Base-by-base conservation (phyloP, 2,888 invertebrate genomes). In the Biston betularia region DNA sequence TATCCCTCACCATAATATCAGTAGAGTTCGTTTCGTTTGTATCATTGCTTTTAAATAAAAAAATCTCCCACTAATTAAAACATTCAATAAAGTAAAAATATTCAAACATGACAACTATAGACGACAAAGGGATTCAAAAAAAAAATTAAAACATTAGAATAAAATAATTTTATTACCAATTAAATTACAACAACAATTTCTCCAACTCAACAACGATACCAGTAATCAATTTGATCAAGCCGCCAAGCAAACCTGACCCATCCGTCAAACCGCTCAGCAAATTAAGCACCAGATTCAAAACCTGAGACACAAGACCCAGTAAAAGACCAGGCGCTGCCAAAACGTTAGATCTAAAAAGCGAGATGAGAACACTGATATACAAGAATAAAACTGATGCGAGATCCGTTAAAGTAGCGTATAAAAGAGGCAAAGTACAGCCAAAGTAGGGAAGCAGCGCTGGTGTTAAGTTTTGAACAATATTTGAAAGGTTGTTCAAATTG, bases 371-470 rank as follows among this genome's bases (percentile, higher is more conserved):
- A 66, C 92, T 91, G 0, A 93, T 93, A 12, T 93, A 93, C 10
- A 93, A 63, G 68, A 93, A 93, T 0, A 93, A 54, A 0, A 93
- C 92, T 0, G 93, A 93, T 0, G 93, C 93, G 0, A 93, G 55
- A 68, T 93, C 93, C 0, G 93, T 93, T 55, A 93, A 72, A 0
- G 93, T 93, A 0, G 93, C 92, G 15, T 93, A 93, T 0, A 93
- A 44, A 0, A 93, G 75, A 0, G 93, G 93, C 0, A 93, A 55
- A 0, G 93, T 93, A 38, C 93, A 93, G 0, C 93, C 93, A 14
- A 93, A 93, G 63, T 93, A 93, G 0, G 93, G 93, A 0, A 93
- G 49, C 0, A 93, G 65, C 0, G 93, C 93, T 15, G 93, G 93
- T 0, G 93, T 93, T 0, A 93, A 62, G 57, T 93, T 93, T 56